Evolutionary conservation across 2,888 invertebrate genomes (phyloP).

Genomic region (Amphipyra tragopoginis): DNA sequence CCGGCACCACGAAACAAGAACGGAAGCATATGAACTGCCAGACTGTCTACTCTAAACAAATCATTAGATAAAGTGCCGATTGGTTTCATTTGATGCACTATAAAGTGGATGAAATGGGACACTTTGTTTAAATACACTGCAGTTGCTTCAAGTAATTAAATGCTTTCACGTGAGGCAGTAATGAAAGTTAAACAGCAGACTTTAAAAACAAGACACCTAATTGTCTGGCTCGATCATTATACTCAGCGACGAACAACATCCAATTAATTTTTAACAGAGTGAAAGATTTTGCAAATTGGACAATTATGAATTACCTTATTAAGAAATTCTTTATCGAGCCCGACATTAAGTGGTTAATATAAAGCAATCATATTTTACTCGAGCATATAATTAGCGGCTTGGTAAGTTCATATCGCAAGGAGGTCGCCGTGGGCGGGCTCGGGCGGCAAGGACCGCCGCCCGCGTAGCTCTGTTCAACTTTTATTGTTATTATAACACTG

Average conservation of each 20-base stretch:
- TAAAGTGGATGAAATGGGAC: slow-evolving; percentile 16
- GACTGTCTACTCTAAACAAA: slow-evolving; percentile 45
- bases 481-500: slow-evolving; percentile 70
- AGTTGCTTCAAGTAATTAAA: slow-evolving; percentile 15
- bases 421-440: slow-evolving; percentile 62
- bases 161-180: slow-evolving; percentile 17
- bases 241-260: slow-evolving; percentile 13
- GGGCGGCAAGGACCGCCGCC: slow-evolving; percentile 65
- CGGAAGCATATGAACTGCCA: slow-evolving; percentile 11
- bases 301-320: slow-evolving; percentile 44
- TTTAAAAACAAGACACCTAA: slow-evolving; percentile 15
- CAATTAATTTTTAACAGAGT: slow-evolving; percentile 28
- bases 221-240: slow-evolving; percentile 13
- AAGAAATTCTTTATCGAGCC: slow-evolving; percentile 41
- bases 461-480: slow-evolving; percentile 58
- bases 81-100: slow-evolving; percentile 11
- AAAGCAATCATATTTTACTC: slow-evolving; percentile 52
- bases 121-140: slow-evolving; percentile 16
- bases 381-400: slow-evolving; percentile 54
- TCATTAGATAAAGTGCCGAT: slow-evolving; percentile 12
- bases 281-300: slow-evolving; percentile 37
- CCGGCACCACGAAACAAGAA: slow-evolving; percentile 15
- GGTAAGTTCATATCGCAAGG: slow-evolving; percentile 44
- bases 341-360: slow-evolving; percentile 46
- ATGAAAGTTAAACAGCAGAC: slow-evolving; percentile 23